A percentile compares a stretch with the other conserved stretches of the same genome.
Evolutionary conservation across 2,113 vertebrate species (phyloP).

Genomic region (Electrona antarctica): DNA sequence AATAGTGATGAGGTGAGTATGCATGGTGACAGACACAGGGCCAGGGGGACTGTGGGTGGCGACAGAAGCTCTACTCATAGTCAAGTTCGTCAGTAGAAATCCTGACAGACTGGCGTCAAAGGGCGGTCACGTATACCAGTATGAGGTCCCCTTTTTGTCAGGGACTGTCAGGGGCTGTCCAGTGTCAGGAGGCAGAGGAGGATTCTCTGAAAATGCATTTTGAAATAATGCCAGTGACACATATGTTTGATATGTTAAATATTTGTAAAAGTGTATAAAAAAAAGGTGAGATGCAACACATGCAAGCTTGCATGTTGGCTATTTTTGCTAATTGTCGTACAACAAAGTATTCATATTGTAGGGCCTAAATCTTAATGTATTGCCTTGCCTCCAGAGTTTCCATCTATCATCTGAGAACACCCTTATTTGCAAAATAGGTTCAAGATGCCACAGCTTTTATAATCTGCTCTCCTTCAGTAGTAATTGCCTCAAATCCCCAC

Average conservation of each 20-base stretch:
- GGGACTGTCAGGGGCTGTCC: neutral
- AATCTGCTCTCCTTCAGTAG: slow-evolving; percentile 39
- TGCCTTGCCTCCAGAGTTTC: neutral
- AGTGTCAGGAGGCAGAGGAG: neutral
- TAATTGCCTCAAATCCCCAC: slow-evolving; percentile 45
- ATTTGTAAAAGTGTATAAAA: no score
- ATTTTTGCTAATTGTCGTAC: no score
- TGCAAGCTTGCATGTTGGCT: no score
- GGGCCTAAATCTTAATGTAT: no score
- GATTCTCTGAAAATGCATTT: neutral
- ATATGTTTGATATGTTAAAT: no score
- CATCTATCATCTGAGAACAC: neutral
- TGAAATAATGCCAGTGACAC: no score
- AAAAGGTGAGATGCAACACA: no score
- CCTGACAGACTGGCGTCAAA: slow-evolving; percentile 15
- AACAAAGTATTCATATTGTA: no score
- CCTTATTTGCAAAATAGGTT: neutral
- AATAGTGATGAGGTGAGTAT: neutral
- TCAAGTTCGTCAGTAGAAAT: slow-evolving; percentile 27
- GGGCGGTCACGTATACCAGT: neutral
- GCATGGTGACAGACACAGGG: neutral
- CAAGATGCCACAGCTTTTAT: slow-evolving; percentile 8
- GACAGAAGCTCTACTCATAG: slow-evolving; percentile 15
- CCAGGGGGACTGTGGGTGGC: neutral
- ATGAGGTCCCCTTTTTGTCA: slow-evolving; percentile 6